A percentile compares a stretch with the other conserved stretches of the same genome.
These are phyloP conservation scores for Enteromius mattozi DNA, from an alignment of 2,797 vertebrate genomes.

Conservation along the genomic window DNA sequence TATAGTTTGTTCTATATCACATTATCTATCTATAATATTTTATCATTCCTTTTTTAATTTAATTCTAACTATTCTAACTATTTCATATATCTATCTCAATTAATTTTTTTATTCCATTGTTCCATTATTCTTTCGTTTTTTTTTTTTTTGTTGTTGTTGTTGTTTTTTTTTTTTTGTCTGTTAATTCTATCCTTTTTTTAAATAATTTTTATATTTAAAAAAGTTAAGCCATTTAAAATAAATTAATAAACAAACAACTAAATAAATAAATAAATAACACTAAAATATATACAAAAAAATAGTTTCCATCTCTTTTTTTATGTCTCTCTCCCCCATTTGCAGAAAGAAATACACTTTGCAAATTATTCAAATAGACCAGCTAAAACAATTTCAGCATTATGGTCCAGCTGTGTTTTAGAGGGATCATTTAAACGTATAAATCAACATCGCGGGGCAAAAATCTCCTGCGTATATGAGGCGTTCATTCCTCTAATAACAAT, in stretches of 20 bases:
- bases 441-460: not conserved
- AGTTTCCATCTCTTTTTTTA: not conserved
- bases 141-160: not conserved
- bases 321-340: not conserved
- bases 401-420: conserved; percentile 1
- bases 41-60: no score
- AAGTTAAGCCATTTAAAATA: not conserved
- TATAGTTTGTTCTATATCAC: no score
- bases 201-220: not conserved
- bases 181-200: not conserved
- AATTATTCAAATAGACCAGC: not conserved
- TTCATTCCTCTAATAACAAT: conserved; percentile 64
- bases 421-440: conserved; percentile 22
- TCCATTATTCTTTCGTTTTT: not conserved
- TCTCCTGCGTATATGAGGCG: not conserved
- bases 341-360: not conserved
- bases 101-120: not conserved
- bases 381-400: conserved; percentile 1
- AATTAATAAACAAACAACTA: no score
- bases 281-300: no score
- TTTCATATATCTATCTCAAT: not conserved
- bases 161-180: not conserved
- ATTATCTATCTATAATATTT: no score
- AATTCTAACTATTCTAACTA: not conserved
- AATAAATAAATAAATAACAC: no score